Evolutionary conservation across 2,797 vertebrate species (phyloP).

Genomic region (Delichon dasypus): DNA sequence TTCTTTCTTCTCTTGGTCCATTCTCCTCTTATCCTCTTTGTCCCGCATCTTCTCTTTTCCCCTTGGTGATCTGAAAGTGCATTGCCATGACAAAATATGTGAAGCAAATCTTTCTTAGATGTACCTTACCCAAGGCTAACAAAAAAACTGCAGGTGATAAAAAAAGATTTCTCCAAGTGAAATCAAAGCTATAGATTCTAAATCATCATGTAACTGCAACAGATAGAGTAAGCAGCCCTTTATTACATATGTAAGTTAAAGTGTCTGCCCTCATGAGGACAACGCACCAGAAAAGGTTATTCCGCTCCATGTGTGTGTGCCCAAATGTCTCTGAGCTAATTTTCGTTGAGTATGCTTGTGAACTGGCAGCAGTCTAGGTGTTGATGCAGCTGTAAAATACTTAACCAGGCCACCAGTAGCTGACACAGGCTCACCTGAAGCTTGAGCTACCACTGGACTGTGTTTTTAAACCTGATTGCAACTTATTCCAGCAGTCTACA

Average conservation of each 20-base stretch:
- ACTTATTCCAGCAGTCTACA: background rate
- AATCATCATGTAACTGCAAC: background rate
- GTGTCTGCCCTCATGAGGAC: background rate
- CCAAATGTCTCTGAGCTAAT: background rate
- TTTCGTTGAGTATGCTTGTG: background rate
- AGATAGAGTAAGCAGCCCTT: background rate
- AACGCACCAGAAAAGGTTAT: background rate
- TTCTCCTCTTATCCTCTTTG: constrained; percentile 85
- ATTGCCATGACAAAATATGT: background rate
- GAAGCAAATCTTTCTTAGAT: background rate
- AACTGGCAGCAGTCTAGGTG: background rate
- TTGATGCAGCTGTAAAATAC: background rate
- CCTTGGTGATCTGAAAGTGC: constrained; percentile 64
- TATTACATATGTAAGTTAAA: background rate
- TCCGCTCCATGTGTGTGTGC: background rate
- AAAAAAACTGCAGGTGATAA: background rate
- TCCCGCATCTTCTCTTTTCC: constrained; percentile 80
- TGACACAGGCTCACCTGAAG: background rate
- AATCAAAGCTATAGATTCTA: background rate
- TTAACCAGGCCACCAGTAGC: background rate
- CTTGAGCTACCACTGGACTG: background rate
- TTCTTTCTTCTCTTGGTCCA: constrained; percentile 87
- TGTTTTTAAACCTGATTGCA: background rate
- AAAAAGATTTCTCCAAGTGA: background rate
- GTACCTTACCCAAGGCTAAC: background rate